Conservation (phyloP, 2,113 vertebrate genomes). For the Python bivittatus region DNA sequence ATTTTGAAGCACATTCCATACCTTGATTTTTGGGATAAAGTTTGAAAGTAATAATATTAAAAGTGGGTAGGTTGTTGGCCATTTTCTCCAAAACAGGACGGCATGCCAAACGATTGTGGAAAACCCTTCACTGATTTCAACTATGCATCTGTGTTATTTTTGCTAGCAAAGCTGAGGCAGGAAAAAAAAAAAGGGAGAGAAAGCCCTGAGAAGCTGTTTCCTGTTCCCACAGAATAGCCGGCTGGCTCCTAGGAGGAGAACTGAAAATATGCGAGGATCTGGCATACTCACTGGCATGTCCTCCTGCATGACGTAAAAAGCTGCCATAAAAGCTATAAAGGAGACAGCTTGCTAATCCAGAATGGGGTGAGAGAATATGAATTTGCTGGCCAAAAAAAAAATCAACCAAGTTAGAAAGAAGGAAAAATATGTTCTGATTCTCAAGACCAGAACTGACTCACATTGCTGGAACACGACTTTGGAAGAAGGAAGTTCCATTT, state of each 20-base stretch:
- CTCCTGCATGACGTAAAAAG: not conserved
- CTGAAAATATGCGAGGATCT: not conserved
- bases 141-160: not conserved
- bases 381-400: not conserved
- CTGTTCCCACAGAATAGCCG: not conserved
- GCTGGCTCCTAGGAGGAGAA: not conserved
- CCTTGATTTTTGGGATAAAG: not conserved
- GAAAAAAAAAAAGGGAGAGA: not conserved
- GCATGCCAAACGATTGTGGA: not conserved
- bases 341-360: not conserved
- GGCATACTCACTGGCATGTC: not conserved
- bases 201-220: not conserved
- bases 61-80: not conserved
- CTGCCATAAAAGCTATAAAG: not conserved
- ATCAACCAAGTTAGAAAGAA: not conserved
- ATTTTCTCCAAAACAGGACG: no score
- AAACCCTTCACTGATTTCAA: not conserved
- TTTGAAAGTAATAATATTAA: not conserved
- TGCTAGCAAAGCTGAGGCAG: not conserved
- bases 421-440: not conserved
- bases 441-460: not conserved
- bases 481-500: not conserved
- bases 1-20: not conserved
- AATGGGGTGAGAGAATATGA: no score
- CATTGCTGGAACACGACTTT: not conserved